Base-by-base conservation (phyloP, 30 jellyfish, hydroid and myxozoan species). In the Catostylus mosaicus region DNA sequence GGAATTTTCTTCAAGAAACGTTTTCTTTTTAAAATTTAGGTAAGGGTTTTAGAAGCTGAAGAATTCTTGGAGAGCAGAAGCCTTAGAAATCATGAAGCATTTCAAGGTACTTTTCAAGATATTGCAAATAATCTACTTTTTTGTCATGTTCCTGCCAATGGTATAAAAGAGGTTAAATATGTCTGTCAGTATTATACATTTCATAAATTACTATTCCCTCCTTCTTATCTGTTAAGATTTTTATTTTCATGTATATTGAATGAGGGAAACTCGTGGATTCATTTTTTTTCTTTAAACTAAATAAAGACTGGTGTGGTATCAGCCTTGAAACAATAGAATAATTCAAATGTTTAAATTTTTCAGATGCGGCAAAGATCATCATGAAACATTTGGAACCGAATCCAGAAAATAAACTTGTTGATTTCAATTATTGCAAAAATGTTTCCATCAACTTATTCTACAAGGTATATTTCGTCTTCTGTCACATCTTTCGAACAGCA, bases 381-480 rank as follows among this genome's bases (percentile, higher is more conserved):
- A 26, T 36, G 61, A 52, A 22, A 14, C 33, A 46, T n/a, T 57
- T 80, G 84, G 30, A 65, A 68, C 66, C 90, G 6, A 80, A 80
- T 33, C 84, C 84, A 50, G 90, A 67, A 37, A 66, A 80, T 84
- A 65, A 80, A 57, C 67, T 80, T 31, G 84, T 67, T 27, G 90
- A 66, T 67, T 80, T 80, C 40, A 79, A 9, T 32, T 80, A 80
- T 54, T 80, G 90, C 75, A 80, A 67, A 46, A 68, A 67, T 51
- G 90, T 67, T 22, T 76, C 84, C 10, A 33, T 63, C 65, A 80
- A 80, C 66, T 68, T 80, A 48, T 80, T 80, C 46, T 80, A 65
- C 59, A 80, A 80, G 90, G 90, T 80, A 67, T 18, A n/a, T n/a
- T n/a, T n/a, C n/a, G n/a, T n/a, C n/a, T n/a, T n/a, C n/a, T n/a